Evolutionary conservation across 2,113 vertebrate genomes (phyloP), one percentile per base, ranked within the genome.

Genomic region (Axis porcinus): DNA sequence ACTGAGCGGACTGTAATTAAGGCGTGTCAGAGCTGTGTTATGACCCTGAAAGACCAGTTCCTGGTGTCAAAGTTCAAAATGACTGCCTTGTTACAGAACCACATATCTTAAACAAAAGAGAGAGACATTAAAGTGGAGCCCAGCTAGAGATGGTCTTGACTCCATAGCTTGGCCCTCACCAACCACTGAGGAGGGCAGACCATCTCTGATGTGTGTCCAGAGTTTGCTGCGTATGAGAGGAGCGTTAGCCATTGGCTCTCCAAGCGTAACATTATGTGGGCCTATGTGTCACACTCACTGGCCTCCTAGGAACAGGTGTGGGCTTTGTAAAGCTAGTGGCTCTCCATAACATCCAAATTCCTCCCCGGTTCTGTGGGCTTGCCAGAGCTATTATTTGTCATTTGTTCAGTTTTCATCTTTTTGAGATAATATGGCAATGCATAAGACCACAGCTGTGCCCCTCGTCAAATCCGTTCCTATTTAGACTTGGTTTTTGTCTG

Each of bases 321-420:
- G n/a, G 83, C 54, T 84, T 45, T 92, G 60, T 30, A 88, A 93
- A 84, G 50, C 76, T 45, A 17, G 54, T 92, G 67, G 55, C 30
- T 87, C 50, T 93, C 50, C 19, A 27, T 16, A 23, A 79, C 23
- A 64, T 87, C 83, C 79, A 64, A 74, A 86, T 79, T 86, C 55
- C 82, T 96, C 52, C 45, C 91, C 82, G 50, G 40, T 19, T 89
- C 82, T 54, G 36, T 25, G 45, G 45, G 57, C 62, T 88, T 90
- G 40, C 86, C 91, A 93, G 86, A 58, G 40, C 55, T 85, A 54
- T 95, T 87, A 81, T 93, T 95, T 96, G 91, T 88, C 86, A 33
- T 94, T 98, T 97, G 81, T 96, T 94, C 97, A 84, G 55, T 85
- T 93, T 93, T 94, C 52, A 79, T 93, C 86, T 95, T 96, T 95